Conservation (phyloP, 1,140 invertebrate genomes). For the Trichoplusia ni region DNA sequence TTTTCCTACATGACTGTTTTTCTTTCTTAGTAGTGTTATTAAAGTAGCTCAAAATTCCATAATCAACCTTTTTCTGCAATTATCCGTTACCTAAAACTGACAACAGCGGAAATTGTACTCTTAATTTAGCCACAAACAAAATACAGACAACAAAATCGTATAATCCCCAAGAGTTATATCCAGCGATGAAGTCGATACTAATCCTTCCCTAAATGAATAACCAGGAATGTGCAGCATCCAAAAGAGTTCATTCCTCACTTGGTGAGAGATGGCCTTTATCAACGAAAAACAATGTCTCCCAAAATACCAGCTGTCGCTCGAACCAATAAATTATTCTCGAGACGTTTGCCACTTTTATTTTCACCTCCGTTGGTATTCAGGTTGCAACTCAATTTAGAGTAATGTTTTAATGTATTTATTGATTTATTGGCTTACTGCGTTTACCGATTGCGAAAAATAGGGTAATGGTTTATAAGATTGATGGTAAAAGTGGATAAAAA, state of each 20-base stretch:
- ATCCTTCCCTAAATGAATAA: not conserved
- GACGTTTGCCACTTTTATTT: slow-evolving; percentile 10
- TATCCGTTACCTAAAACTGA: no score
- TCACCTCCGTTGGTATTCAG: slow-evolving; percentile 7
- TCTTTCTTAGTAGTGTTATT: no score
- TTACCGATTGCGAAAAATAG: slow-evolving; percentile 8
- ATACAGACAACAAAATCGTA: not conserved
- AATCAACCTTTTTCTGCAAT: no score
- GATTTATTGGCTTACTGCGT: slow-evolving; percentile 8
- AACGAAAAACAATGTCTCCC: slow-evolving; percentile 7
- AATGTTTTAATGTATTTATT: slow-evolving; percentile 22
- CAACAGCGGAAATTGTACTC: no score
- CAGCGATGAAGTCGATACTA: not conserved
- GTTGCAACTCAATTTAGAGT: slow-evolving; percentile 16
- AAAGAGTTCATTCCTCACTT: not conserved
- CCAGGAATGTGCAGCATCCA: not conserved
- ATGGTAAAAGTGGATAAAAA: not conserved
- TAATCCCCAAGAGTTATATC: not conserved
- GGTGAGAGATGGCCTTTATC: not conserved
- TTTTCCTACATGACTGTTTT: no score
- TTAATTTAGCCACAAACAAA: no score
- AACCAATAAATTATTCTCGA: slow-evolving; percentile 1
- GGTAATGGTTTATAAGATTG: slow-evolving; percentile 2
- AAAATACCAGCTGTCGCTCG: not conserved
- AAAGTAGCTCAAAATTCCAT: no score